A percentile compares a stretch with the other conserved stretches of the same genome.
Conservation (phyloP, 2,888 invertebrate species). For the Dynastes grantii region DNA sequence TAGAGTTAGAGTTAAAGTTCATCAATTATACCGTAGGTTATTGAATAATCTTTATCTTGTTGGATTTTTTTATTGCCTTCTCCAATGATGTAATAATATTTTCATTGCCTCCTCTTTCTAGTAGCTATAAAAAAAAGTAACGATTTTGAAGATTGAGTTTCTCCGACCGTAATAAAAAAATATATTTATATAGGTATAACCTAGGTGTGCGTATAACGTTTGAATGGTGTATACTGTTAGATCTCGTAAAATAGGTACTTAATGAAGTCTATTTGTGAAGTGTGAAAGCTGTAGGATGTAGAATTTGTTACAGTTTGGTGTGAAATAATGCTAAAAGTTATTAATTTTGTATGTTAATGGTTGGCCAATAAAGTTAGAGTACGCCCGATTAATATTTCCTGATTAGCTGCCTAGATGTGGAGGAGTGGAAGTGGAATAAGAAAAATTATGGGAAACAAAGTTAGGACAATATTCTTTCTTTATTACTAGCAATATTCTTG, state of each 20-base stretch:
- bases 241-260: not conserved
- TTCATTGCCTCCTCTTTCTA: not conserved
- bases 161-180: slow-evolving; percentile 5
- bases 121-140: not conserved
- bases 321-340: not conserved
- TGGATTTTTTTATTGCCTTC: not conserved
- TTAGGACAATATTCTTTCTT: no score
- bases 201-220: not conserved
- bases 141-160: not conserved
- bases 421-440: no score
- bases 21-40: no score
- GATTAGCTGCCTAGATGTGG: no score
- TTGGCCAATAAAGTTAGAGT: no score
- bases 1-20: no score
- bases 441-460: no score
- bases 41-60: no score
- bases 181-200: not conserved
- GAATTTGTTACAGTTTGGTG: no score
- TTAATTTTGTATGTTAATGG: not conserved
- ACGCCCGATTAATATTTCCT: no score
- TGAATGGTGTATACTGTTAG: not conserved
- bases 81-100: not conserved
- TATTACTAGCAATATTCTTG: no score
- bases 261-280: not conserved
- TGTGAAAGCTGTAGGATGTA: no score